Evolutionary conservation across 2,888 invertebrate genomes (phyloP).

Genomic region (Conistra vaccinii): DNA sequence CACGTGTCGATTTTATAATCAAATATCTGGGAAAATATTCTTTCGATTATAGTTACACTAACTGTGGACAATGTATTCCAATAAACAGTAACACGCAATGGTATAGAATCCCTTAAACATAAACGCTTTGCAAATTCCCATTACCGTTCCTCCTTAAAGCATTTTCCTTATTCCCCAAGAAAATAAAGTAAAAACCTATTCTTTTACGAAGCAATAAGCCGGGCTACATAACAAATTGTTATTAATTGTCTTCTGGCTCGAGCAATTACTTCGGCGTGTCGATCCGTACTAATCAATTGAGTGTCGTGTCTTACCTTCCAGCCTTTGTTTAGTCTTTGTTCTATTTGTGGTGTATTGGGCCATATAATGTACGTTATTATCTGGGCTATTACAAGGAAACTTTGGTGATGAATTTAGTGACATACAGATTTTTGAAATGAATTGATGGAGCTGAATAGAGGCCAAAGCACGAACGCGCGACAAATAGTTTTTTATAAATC

Average conservation of each 20-base stretch:
- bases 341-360: conserved; percentile 28
- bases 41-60: background rate
- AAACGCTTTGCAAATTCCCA: conserved; percentile 6
- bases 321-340: conserved; percentile 35
- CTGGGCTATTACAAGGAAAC: too few relatives aligned
- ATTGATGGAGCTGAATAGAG: too few relatives aligned
- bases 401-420: too few relatives aligned
- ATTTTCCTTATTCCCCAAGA: conserved; percentile 19
- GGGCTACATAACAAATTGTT: conserved; percentile 58
- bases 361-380: background rate
- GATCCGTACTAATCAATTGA: conserved; percentile 52
- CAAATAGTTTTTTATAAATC: too few relatives aligned
- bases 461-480: too few relatives aligned
- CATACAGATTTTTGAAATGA: too few relatives aligned
- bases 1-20: too few relatives aligned
- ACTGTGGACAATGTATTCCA: background rate
- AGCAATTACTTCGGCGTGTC: conserved; percentile 52
- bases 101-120: background rate
- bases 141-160: background rate
- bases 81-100: background rate
- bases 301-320: conserved; percentile 35
- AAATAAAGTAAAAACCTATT: conserved; percentile 34
- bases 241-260: conserved; percentile 58
- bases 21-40: background rate
- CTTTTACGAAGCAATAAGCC: conserved; percentile 48